phyloP scores from a whole-genome alignment of 2,888 invertebrate genomes.

The Hyles lineata region DNA sequence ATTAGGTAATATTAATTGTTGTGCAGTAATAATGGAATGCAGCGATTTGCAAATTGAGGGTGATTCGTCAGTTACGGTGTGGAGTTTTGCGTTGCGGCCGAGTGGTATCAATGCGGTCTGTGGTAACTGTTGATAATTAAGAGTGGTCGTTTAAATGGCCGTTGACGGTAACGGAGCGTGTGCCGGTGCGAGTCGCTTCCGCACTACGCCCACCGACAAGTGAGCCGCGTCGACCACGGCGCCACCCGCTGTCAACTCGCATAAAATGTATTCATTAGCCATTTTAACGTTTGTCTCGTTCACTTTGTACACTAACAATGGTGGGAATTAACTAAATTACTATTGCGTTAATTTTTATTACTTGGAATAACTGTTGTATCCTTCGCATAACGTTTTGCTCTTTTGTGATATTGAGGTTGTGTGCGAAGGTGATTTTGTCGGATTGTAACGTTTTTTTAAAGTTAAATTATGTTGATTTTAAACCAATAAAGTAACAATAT shows the following conservation, averaged over 20 bases:
- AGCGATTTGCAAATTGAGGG: slow-evolving; percentile 40
- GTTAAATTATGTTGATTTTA: background rate
- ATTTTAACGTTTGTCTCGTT: slow-evolving; percentile 11
- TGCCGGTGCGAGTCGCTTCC: slow-evolving; percentile 67
- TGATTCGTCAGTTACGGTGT: slow-evolving; percentile 54
- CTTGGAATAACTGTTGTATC: background rate
- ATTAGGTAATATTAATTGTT: slow-evolving; percentile 14
- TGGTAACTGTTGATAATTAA: slow-evolving; percentile 83
- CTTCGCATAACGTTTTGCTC: background rate
- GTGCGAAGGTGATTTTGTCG: too few relatives aligned
- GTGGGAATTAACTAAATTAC: slow-evolving; percentile 2
- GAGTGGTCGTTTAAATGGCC: slow-evolving; percentile 72
- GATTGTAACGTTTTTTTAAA: too few relatives aligned
- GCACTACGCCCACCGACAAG: slow-evolving; percentile 62
- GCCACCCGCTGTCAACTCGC: slow-evolving; percentile 44
- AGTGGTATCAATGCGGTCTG: slow-evolving; percentile 60
- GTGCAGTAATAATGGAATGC: slow-evolving; percentile 3
- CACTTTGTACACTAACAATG: background rate
- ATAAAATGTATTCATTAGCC: slow-evolving; percentile 14
- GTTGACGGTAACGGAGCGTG: slow-evolving; percentile 73
- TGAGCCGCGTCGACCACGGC: slow-evolving; percentile 48
- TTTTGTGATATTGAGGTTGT: background rate
- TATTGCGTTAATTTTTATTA: background rate
- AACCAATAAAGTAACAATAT: background rate
- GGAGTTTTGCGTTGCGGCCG: slow-evolving; percentile 54